phyloP scores from a whole-genome alignment of 2,888 invertebrate species.

The Diplazon laetatorius region DNA sequence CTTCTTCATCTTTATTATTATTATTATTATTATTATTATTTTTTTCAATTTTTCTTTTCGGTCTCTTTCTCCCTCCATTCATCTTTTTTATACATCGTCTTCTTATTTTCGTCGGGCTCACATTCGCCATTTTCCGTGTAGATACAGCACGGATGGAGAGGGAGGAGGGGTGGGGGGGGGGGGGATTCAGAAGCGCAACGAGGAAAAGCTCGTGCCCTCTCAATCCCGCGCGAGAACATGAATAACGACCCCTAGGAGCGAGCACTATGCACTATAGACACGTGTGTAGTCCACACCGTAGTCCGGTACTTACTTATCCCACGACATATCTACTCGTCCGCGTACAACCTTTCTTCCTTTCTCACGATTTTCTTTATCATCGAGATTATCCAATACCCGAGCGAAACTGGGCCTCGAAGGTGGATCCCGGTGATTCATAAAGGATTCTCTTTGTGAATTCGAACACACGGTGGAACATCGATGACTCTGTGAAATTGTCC shows the following conservation, averaged over 20 bases:
- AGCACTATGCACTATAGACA: too few species aligned
- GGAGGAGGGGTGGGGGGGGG: too few species aligned
- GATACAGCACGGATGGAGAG: too few species aligned
- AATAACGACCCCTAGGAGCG: conserved; percentile 65
- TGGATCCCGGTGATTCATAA: conserved; percentile 33
- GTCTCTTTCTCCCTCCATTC: conserved; percentile 45
- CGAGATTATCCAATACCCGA: conserved; percentile 28
- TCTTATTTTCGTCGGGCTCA: too few species aligned
- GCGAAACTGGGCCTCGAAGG: too few species aligned
- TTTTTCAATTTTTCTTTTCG: conserved; percentile 15
- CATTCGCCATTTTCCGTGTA: neutral
- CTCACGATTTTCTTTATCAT: conserved; percentile 29
- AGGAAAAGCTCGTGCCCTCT: conserved; percentile 25
- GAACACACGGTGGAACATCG: neutral
- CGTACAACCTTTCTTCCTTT: conserved; percentile 11
- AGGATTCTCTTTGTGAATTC: conserved; percentile 33
- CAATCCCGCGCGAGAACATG: conserved; percentile 72
- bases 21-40: too few species aligned
- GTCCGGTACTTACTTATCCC: conserved; percentile 42
- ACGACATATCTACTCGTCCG: neutral
- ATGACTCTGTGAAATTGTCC: conserved; percentile 1
- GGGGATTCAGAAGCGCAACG: conserved; percentile 23
- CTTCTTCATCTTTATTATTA: too few species aligned
- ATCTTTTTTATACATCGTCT: conserved; percentile 42
- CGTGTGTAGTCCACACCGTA: neutral